These are phyloP conservation scores for Etia nguti DNA, from an alignment of 2,113 vertebrate genomes.

Conservation along the genomic window DNA sequence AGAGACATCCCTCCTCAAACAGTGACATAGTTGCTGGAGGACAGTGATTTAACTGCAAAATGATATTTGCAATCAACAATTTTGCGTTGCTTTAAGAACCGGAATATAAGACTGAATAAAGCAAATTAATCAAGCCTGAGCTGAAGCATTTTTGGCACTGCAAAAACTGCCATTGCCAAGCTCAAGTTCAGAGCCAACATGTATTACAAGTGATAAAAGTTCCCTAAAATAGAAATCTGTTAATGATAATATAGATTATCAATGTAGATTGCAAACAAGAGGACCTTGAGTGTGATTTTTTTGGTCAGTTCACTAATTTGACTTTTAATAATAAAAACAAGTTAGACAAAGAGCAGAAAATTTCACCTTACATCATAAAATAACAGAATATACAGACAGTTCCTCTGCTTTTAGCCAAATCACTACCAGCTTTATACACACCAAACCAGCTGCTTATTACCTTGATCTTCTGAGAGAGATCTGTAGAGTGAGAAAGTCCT, in stretches of 20 bases:
- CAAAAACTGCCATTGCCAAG: not conserved
- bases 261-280: not conserved
- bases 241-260: not conserved
- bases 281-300: not conserved
- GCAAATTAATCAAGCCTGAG: not conserved
- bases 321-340: not conserved
- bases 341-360: not conserved
- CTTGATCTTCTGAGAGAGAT: conserved; percentile 70
- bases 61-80: not conserved
- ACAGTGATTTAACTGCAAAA: not conserved
- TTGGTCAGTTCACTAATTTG: not conserved
- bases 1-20: not conserved
- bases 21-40: not conserved
- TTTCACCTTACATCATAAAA: not conserved
- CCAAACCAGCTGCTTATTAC: not conserved
- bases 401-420: not conserved
- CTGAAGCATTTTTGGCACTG: not conserved
- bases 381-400: not conserved
- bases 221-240: not conserved
- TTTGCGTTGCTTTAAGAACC: not conserved
- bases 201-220: not conserved
- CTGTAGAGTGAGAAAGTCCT: conserved; percentile 85
- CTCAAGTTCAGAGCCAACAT: not conserved
- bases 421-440: not conserved
- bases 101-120: not conserved